phyloP scores from a whole-genome alignment of 1,140 invertebrate species.

The Drosophila miranda region DNA sequence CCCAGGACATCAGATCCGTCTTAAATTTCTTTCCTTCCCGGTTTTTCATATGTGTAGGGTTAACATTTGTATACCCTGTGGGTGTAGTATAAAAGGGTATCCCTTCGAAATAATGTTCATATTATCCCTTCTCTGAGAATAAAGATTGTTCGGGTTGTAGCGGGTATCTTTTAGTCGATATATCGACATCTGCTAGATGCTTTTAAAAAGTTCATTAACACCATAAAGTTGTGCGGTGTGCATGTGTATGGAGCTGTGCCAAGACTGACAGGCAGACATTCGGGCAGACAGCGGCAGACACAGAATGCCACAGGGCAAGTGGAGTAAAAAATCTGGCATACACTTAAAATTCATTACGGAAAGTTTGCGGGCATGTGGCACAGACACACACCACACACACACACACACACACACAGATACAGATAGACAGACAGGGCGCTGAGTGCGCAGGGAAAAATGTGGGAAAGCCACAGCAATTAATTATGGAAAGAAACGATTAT shows the following conservation, averaged over 20 bases:
- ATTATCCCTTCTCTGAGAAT: not conserved
- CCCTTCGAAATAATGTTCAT: too few species aligned
- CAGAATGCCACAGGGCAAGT: conserved; percentile 36
- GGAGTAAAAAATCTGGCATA: conserved; percentile 74
- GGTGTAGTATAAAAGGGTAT: not conserved
- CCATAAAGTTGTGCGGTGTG: conserved; percentile 55
- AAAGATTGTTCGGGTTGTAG: not conserved
- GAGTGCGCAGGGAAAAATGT: conserved; percentile 23
- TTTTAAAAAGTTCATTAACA: conserved; percentile 72
- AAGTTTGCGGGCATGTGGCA: conserved; percentile 70
- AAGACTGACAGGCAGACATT: conserved; percentile 59
- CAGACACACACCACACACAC: conserved; percentile 18
- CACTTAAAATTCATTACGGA: conserved; percentile 80
- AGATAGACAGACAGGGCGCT: not conserved
- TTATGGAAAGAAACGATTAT: conserved; percentile 80
- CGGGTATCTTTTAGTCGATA: not conserved
- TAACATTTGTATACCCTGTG: too few species aligned
- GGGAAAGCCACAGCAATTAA: conserved; percentile 71
- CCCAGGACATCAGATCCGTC: conserved; percentile 16
- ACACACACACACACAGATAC: conserved; percentile 6
- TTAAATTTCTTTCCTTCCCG: conserved; percentile 12
- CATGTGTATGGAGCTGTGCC: conserved; percentile 59
- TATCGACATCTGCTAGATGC: not conserved
- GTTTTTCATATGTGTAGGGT: too few species aligned
- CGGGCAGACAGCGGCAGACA: conserved; percentile 41